Evolutionary conservation across 2,888 invertebrate genomes (phyloP).

Genomic region (Drosophila kanekoi): DNA sequence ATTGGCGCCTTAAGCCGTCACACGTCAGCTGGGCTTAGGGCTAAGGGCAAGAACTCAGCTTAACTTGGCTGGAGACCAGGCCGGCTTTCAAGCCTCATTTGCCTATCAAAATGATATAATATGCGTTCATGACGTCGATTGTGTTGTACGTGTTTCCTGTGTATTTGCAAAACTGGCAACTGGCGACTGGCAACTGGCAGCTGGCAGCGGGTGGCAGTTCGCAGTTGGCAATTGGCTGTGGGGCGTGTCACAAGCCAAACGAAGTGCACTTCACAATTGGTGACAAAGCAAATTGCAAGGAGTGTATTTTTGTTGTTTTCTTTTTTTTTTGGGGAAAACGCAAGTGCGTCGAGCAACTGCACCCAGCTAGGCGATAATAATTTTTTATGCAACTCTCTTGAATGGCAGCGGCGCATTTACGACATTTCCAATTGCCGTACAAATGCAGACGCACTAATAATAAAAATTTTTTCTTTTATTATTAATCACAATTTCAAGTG

Average conservation of each 20-base stretch:
- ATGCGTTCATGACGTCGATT: conserved; percentile 68
- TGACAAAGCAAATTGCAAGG: conserved; percentile 54
- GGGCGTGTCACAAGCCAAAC: conserved; percentile 57
- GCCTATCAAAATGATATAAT: conserved; percentile 78
- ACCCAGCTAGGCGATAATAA: conserved; percentile 48
- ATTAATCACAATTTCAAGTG: conserved; percentile 65
- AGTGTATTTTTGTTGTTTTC: conserved; percentile 22
- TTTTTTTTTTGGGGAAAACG: conserved; percentile 16
- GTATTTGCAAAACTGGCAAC: conserved; percentile 37
- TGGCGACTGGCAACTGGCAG: conserved; percentile 17
- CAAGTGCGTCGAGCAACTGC: conserved; percentile 54
- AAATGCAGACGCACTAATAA: conserved; percentile 62
- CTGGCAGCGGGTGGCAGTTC: conserved; percentile 27
- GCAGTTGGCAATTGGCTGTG: conserved; percentile 7
- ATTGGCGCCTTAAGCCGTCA: conserved; percentile 68
- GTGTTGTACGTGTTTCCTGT: conserved; percentile 74
- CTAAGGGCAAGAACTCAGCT: conserved; percentile 41
- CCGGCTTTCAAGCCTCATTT: conserved; percentile 77
- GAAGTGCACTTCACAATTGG: conserved; percentile 55
- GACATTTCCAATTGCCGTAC: conserved; percentile 61
- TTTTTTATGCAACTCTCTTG: conserved; percentile 48
- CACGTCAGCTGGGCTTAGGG: conserved; percentile 46
- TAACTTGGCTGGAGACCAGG: conserved; percentile 32
- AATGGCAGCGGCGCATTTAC: conserved; percentile 51
- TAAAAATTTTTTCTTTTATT: conserved; percentile 53